These are phyloP conservation scores for Electrona antarctica DNA, from an alignment of 2,113 vertebrate species.

Conservation along the genomic window DNA sequence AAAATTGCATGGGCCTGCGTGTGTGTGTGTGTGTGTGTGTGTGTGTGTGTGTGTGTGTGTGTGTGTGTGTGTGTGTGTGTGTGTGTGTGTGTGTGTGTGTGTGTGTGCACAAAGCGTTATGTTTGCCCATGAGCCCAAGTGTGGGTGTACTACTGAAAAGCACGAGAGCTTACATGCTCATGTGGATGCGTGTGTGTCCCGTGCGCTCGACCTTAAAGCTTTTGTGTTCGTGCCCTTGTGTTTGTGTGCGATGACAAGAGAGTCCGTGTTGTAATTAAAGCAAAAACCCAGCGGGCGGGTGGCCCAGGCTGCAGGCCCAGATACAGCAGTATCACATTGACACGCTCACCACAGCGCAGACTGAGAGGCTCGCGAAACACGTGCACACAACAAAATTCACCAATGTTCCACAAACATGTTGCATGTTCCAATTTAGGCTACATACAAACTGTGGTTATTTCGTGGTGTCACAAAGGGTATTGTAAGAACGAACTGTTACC, in stretches of 20 bases:
- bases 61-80: slow-evolving; percentile 31
- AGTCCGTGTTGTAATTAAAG: not conserved
- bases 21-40: slow-evolving; percentile 40
- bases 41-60: slow-evolving; percentile 39
- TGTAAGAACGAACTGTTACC: not conserved
- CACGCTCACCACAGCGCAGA: not conserved
- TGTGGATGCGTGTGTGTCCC: not conserved
- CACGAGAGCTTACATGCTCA: no score
- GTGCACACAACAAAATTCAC: not conserved
- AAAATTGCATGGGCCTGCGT: not conserved
- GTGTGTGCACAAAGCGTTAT: not conserved
- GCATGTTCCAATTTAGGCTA: not conserved
- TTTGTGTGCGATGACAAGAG: slow-evolving; percentile 27
- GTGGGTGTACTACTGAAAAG: no score
- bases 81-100: not conserved
- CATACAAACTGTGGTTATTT: not conserved
- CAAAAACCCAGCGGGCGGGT: not conserved
- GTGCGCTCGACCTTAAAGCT: not conserved
- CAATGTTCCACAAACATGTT: no score
- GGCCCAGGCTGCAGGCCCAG: not conserved
- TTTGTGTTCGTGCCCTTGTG: slow-evolving; percentile 14
- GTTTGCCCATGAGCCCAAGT: no score
- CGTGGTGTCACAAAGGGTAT: slow-evolving; percentile 5
- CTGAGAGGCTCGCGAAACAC: not conserved
- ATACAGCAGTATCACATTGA: not conserved